phyloP scores from a whole-genome alignment of 2,888 invertebrate species.

The Cheilosia grossa region DNA sequence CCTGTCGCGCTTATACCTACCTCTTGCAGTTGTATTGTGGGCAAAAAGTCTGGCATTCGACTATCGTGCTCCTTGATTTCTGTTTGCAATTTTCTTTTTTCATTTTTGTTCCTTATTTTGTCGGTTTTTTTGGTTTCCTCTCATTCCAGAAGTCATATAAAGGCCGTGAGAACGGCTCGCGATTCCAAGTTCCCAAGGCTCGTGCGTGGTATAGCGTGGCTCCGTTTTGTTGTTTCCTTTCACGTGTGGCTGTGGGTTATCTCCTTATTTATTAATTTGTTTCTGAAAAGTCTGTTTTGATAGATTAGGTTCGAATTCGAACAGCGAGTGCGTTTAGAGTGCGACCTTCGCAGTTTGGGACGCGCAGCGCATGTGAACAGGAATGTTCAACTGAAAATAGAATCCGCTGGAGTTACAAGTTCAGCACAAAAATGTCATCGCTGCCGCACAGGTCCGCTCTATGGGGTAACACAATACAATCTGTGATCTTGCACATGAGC shows the following conservation, averaged over 20 bases:
- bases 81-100: constrained; percentile 61
- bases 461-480: constrained; percentile 65
- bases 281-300: constrained; percentile 55
- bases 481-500: constrained; percentile 72
- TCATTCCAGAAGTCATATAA: constrained; percentile 77
- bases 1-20: constrained; percentile 70
- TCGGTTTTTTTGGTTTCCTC: constrained; percentile 52
- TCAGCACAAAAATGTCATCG: constrained; percentile 44
- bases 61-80: constrained; percentile 71
- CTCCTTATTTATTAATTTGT: constrained; percentile 60
- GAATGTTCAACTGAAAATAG: constrained; percentile 38
- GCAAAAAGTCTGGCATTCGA: constrained; percentile 69
- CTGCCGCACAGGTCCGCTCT: constrained; percentile 44
- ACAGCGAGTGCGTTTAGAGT: neutral
- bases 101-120: constrained; percentile 2
- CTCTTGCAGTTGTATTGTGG: constrained; percentile 53
- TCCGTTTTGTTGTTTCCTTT: constrained; percentile 44
- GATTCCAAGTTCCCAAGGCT: constrained; percentile 77
- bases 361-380: neutral
- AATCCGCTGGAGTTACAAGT: constrained; percentile 36
- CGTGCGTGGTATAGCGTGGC: constrained; percentile 72
- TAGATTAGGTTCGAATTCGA: constrained; percentile 50
- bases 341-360: constrained; percentile 51
- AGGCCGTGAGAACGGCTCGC: constrained; percentile 77
- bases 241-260: constrained; percentile 45